Base-by-base conservation (phyloP, 1,140 invertebrate species). In the Caligus rogercresseyi region DNA sequence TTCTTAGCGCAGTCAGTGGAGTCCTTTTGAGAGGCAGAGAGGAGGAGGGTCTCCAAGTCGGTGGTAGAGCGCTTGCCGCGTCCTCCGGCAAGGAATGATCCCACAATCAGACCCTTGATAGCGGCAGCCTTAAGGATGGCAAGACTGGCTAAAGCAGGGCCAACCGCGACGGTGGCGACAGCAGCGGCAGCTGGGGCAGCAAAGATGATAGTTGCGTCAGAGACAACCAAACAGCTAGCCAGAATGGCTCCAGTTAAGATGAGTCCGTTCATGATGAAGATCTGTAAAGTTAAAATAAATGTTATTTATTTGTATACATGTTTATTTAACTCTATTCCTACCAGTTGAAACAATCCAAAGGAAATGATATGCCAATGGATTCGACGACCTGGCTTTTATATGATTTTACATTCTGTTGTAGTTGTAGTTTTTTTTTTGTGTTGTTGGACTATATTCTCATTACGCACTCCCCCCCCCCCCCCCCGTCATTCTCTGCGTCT, bases 1-100 rank as follows among this genome's bases (percentile, higher is more conserved):
- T 25, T 26, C 57, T 60, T 60, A 26, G 26, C 23, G 57, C 57
- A 60, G 26, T 60, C 57, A 43, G 21, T 15, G 4, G n/a, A 18
- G 26, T 60, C 57, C 24, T 25, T 14, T 31, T 26, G 24, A 43
- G 24, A 24, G n/a, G 57, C 57, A 24, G 21, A 18, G 3, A 60
- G 24, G n/a, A 60, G 16, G 16, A 3, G 2, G n/a, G 21, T n/a
- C 3, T 43, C 26, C 20, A 60, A 19, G 57, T 25, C 4, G 15
- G 18, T 31, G 2, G 18, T 31, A 53, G 57, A 25, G 19, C 54
- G 15, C 31, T 43, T 43, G 7, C 31, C 31, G n/a, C 31, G 31
- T 11, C 31, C 31, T n/a, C n/a, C n/a, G n/a, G n/a, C n/a, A 43
- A 43, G 7, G 31, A 43, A 11, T 43, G 31, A 7, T 43, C 31